phyloP scores from a whole-genome alignment of 2,797 vertebrate species.

The Hemitrygon akajei region DNA sequence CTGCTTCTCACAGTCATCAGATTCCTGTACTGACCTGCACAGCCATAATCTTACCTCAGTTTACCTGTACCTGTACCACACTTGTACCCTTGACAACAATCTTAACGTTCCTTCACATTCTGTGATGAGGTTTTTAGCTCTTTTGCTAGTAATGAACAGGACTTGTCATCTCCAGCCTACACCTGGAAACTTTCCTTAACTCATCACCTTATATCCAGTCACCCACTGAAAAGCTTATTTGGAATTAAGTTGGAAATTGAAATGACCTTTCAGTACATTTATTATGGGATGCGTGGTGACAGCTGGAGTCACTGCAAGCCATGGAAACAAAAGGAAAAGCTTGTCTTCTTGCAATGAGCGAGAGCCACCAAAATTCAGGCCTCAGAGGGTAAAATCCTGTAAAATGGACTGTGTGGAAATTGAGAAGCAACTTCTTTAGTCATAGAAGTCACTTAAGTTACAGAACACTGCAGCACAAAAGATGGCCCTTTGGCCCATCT shows the following conservation, averaged over 20 bases:
- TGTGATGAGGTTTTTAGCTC: background rate
- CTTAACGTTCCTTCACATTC: background rate
- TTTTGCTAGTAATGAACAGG: background rate
- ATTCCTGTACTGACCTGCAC: too few species aligned
- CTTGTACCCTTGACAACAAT: too few species aligned
- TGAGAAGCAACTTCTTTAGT: background rate
- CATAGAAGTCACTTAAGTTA: too few species aligned
- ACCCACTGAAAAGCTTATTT: background rate
- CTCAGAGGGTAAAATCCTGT: too few species aligned
- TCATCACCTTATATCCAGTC: background rate
- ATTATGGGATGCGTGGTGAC: background rate
- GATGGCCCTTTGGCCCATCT: too few species aligned
- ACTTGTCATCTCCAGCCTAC: background rate
- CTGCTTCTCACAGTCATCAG: too few species aligned
- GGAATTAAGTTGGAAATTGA: background rate
- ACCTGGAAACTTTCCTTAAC: background rate
- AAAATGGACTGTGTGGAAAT: too few species aligned
- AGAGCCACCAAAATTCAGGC: background rate
- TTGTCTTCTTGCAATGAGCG: background rate
- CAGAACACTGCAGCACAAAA: too few species aligned
- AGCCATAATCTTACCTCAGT: too few species aligned
- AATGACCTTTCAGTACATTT: background rate
- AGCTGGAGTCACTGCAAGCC: background rate
- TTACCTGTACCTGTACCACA: too few species aligned
- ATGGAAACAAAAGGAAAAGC: background rate